These are phyloP conservation scores for Xenopus laevis DNA, from an alignment of 2,113 vertebrate genomes.

Conservation along the genomic window DNA sequence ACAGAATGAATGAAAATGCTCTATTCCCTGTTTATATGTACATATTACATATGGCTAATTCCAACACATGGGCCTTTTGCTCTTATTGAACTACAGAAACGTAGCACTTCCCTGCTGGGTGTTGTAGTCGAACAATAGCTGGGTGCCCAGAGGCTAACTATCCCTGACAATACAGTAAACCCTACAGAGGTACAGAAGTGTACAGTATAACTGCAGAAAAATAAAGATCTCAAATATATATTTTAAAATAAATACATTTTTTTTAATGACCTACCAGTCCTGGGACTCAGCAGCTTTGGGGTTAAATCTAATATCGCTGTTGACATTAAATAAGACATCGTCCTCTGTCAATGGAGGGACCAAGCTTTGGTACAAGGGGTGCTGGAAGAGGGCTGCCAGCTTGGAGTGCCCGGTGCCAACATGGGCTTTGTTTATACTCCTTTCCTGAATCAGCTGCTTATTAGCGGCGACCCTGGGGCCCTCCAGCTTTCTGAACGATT, in stretches of 20 bases:
- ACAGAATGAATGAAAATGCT: too few species aligned
- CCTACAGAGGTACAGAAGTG: too few species aligned
- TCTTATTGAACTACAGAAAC: too few species aligned
- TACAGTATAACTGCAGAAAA: too few species aligned
- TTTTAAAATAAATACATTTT: background rate
- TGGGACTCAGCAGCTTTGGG: slow-evolving; percentile 80
- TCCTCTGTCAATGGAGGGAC: slow-evolving; percentile 72
- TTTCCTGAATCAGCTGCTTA: slow-evolving; percentile 51
- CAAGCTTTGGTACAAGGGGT: slow-evolving; percentile 74
- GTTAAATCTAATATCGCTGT: slow-evolving; percentile 89
- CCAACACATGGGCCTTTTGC: too few species aligned
- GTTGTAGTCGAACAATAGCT: too few species aligned
- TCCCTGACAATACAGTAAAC: too few species aligned
- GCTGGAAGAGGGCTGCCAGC: slow-evolving; percentile 76
- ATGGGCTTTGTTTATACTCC: slow-evolving; percentile 48
- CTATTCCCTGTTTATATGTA: too few species aligned
- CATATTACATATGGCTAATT: too few species aligned
- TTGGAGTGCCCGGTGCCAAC: slow-evolving; percentile 58
- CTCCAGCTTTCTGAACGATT: slow-evolving; percentile 26
- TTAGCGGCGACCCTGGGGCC: background rate
- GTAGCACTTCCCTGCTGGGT: too few species aligned
- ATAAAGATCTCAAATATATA: too few species aligned
- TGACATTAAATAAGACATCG: slow-evolving; percentile 89
- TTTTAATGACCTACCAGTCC: slow-evolving; percentile 80
- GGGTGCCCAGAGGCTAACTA: too few species aligned